Conservation (phyloP, 2,888 invertebrate genomes). For the Erebia palarica region DNA sequence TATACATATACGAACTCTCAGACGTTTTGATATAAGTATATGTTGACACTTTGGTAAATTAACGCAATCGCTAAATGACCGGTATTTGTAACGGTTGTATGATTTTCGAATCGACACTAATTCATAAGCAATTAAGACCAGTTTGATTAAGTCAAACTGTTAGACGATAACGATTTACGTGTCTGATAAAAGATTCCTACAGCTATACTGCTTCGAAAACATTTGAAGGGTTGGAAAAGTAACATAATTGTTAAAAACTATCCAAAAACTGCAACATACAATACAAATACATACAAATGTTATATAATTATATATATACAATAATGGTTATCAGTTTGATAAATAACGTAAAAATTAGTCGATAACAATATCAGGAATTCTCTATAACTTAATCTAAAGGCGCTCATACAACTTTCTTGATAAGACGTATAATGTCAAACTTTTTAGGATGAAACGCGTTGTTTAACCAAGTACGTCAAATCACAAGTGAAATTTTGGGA, state of each 20-base stretch:
- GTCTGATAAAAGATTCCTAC: background rate
- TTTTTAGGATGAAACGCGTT: too few species aligned
- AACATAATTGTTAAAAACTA: background rate
- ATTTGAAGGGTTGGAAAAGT: too few species aligned
- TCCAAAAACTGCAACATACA: background rate
- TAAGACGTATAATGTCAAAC: background rate
- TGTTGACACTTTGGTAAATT: background rate
- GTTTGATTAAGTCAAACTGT: background rate
- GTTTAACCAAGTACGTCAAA: too few species aligned
- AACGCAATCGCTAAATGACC: background rate
- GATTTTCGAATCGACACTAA: background rate
- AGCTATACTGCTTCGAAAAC: too few species aligned
- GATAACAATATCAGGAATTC: background rate
- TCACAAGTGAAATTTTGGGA: too few species aligned
- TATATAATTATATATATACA: too few species aligned
- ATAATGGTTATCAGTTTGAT: background rate
- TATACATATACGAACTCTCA: background rate
- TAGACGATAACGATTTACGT: background rate
- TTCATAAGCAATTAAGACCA: constrained; percentile 2
- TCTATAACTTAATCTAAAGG: background rate
- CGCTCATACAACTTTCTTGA: background rate
- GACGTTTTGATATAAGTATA: background rate
- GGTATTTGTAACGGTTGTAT: constrained; percentile 7
- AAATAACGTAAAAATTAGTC: background rate
- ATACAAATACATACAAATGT: too few species aligned